These are phyloP conservation scores for Naso thynnoides DNA, from an alignment of 2,797 vertebrate genomes.

Conservation along the genomic window DNA sequence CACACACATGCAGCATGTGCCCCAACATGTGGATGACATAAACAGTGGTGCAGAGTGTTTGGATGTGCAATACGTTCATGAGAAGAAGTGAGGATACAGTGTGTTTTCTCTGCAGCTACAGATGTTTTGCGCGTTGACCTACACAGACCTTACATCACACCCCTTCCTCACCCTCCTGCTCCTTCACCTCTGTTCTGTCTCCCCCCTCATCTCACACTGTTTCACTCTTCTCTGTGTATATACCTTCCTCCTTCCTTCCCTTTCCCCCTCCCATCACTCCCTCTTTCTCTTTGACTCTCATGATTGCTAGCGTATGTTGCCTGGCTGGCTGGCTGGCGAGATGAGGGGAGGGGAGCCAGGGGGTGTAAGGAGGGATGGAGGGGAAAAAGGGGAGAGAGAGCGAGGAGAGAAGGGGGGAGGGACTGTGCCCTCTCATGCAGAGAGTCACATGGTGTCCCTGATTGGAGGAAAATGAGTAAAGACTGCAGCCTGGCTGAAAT, in stretches of 20 bases:
- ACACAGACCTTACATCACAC: slow-evolving; percentile 34
- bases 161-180: background rate
- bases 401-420: slow-evolving; percentile 70
- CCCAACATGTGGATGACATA: slow-evolving; percentile 77
- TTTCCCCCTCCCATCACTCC: slow-evolving; percentile 34
- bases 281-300: slow-evolving; percentile 70
- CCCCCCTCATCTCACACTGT: slow-evolving; percentile 23
- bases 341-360: slow-evolving; percentile 29
- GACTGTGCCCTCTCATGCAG: slow-evolving; percentile 85
- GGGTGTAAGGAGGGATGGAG: slow-evolving; percentile 12
- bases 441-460: slow-evolving; percentile 85
- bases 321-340: slow-evolving; percentile 61
- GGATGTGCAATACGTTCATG: slow-evolving; percentile 13
- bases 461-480: slow-evolving; percentile 86
- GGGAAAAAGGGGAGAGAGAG: background rate
- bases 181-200: background rate
- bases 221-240: slow-evolving; percentile 48
- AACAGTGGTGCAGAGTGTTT: slow-evolving; percentile 54
- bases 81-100: slow-evolving; percentile 16
- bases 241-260: slow-evolving; percentile 49
- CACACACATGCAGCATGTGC: slow-evolving; percentile 46
- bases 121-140: slow-evolving; percentile 42
- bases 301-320: slow-evolving; percentile 82
- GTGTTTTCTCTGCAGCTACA: slow-evolving; percentile 33
- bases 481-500: slow-evolving; percentile 83